Conservation (phyloP, 2,113 vertebrate genomes). For the Psilopsiagon aymara region DNA sequence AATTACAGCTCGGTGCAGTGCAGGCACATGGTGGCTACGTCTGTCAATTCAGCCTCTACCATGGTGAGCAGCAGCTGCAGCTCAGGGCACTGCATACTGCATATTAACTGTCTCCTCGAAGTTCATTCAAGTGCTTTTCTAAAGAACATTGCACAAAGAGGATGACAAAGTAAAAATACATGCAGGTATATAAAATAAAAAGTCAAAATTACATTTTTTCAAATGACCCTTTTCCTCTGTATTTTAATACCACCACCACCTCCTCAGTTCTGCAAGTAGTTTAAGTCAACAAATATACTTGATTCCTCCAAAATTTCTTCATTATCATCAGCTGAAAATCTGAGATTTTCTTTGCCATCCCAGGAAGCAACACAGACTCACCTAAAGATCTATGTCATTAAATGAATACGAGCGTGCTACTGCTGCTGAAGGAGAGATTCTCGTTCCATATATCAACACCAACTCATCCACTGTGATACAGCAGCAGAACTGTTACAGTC, state of each 20-base stretch:
- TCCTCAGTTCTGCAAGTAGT: background rate
- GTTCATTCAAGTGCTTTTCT: background rate
- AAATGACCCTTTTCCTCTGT: background rate
- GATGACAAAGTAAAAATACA: background rate
- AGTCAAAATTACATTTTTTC: background rate
- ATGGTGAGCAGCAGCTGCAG: background rate
- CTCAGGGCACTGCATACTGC: background rate
- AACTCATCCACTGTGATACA: background rate
- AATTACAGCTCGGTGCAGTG: background rate
- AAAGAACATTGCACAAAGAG: background rate
- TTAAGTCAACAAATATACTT: background rate
- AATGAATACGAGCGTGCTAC: background rate
- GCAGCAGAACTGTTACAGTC: background rate
- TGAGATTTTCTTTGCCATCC: background rate
- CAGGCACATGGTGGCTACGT: background rate
- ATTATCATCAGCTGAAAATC: background rate
- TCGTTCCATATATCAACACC: background rate
- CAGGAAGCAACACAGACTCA: background rate
- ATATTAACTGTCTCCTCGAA: background rate
- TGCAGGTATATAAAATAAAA: background rate
- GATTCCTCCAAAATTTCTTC: background rate
- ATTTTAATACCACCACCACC: background rate
- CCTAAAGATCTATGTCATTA: background rate
- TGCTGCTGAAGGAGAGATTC: background rate
- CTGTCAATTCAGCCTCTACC: background rate